Percentiles rank a stretch among this genome's conserved stretches.
These are phyloP conservation scores for Lutjanus argentimaculatus DNA, from an alignment of 2,797 vertebrate species.

Conservation along the genomic window DNA sequence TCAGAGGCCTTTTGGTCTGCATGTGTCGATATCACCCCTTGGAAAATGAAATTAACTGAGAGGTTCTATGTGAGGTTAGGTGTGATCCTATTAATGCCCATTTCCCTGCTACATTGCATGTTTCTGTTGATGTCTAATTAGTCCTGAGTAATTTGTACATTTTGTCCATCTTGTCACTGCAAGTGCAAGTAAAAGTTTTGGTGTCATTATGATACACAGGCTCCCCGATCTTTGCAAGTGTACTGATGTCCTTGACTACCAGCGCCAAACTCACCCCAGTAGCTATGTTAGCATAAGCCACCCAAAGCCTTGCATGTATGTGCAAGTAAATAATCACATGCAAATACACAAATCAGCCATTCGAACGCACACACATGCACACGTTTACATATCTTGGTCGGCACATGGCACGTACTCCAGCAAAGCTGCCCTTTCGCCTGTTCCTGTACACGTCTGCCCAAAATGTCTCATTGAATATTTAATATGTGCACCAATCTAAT, in stretches of 20 bases:
- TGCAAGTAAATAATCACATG: neutral
- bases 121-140: neutral
- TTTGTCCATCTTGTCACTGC: neutral
- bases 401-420: constrained; percentile 51
- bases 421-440: constrained; percentile 73
- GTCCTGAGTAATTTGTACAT: constrained; percentile 2
- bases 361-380: neutral
- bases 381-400: constrained; percentile 44
- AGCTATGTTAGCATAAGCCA: constrained; percentile 1
- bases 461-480: constrained; percentile 83
- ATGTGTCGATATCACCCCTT: too few species aligned
- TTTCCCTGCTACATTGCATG: neutral
- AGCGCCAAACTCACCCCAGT: constrained; percentile 4
- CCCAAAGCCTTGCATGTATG: neutral
- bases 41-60: too few species aligned
- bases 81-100: neutral
- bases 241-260: constrained; percentile 1
- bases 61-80: neutral
- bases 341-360: neutral
- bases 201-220: neutral
- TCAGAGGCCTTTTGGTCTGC: too few species aligned
- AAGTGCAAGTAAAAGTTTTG: neutral
- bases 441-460: constrained; percentile 51
- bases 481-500: constrained; percentile 69
- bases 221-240: neutral